Base-by-base conservation (phyloP, 2,888 invertebrate genomes). In the Acrobasis consociella region DNA sequence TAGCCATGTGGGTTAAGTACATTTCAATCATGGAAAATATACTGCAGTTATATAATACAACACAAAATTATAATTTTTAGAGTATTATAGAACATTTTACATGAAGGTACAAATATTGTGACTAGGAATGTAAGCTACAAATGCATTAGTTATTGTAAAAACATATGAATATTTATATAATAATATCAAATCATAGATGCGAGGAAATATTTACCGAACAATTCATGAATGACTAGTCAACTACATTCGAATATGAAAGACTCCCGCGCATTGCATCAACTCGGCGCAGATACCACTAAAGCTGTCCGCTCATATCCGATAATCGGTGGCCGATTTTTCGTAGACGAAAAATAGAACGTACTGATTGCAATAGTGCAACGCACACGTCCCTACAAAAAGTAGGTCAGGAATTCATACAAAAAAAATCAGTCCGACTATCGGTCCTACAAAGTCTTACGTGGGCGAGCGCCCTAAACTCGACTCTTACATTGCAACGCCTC, bases 101-200 rank as follows among this genome's bases (percentile, higher is more conserved):
- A 46, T 46, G 16, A 50, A 49, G 49, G 49, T 59, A 59, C 49
- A 50, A 17, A 65, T 66, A 17, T 62, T 63, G 69, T 67, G 74
- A 78, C 78, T 80, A 82, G 85, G 85, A 85, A 85, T 86, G 82
- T 81, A 72, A 78, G 75, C 74, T 76, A 76, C 74, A 82, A 82
- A 83, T 81, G 81, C 82, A 67, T 65, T 37, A 31, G 31, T 50
- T 22, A 58, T 49, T 58, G 31, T 58, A 11, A 10, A 9, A 37
- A 38, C 9, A 55, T n/a, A 39, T 56, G 15, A 39, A 15, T 15
- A 16, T 9, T 22, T 49, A 37, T 17, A n/a, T 15, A 31, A 37
- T n/a, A 1, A 31, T 49, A 59, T 49, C 31, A 17, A 59, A 15
- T 46, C n/a, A 46, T 46, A 46, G 46, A 46, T 59, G 49, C 37